A percentile compares a stretch with the other conserved stretches of the same genome.
phyloP scores from a whole-genome alignment of 2,113 vertebrate species.

The Cyprinodon brontotheroides region DNA sequence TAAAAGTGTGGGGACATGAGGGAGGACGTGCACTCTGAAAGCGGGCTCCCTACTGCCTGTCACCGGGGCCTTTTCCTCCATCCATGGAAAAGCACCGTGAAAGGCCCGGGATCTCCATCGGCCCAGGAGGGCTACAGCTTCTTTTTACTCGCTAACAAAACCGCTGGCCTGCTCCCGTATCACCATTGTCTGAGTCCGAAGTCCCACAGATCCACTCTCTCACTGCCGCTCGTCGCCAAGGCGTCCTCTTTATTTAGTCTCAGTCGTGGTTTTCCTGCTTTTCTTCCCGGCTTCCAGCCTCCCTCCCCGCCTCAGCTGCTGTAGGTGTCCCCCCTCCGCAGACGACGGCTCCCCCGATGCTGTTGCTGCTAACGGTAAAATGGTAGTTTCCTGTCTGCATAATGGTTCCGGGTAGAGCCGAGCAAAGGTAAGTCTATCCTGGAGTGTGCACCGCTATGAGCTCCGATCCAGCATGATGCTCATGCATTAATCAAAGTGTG shows the following conservation, averaged over 20 bases:
- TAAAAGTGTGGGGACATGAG: neutral
- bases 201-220: neutral
- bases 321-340: slow-evolving; percentile 69
- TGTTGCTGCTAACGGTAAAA: slow-evolving; percentile 73
- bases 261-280: slow-evolving; percentile 40
- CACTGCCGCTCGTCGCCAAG: slow-evolving; percentile 1
- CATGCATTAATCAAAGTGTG: slow-evolving; percentile 38
- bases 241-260: slow-evolving; percentile 35
- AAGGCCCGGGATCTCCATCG: slow-evolving; percentile 75
- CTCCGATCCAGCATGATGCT: slow-evolving; percentile 32
- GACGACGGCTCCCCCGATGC: slow-evolving; percentile 64
- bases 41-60: slow-evolving; percentile 63
- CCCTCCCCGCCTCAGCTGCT: slow-evolving; percentile 71
- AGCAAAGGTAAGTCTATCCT: slow-evolving; percentile 51
- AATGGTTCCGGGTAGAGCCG: slow-evolving; percentile 78
- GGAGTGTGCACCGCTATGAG: slow-evolving; percentile 23
- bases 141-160: slow-evolving; percentile 71
- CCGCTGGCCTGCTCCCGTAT: slow-evolving; percentile 50
- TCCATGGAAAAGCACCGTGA: slow-evolving; percentile 70
- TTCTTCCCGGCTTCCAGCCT: slow-evolving; percentile 54
- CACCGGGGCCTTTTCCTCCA: slow-evolving; percentile 74
- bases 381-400: slow-evolving; percentile 80
- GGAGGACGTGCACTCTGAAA: slow-evolving; percentile 29
- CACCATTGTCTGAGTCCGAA: slow-evolving; percentile 48
- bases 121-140: slow-evolving; percentile 70